Base-by-base conservation (phyloP, 1,140 invertebrate species). In the Ceratosolen fusciceps region DNA sequence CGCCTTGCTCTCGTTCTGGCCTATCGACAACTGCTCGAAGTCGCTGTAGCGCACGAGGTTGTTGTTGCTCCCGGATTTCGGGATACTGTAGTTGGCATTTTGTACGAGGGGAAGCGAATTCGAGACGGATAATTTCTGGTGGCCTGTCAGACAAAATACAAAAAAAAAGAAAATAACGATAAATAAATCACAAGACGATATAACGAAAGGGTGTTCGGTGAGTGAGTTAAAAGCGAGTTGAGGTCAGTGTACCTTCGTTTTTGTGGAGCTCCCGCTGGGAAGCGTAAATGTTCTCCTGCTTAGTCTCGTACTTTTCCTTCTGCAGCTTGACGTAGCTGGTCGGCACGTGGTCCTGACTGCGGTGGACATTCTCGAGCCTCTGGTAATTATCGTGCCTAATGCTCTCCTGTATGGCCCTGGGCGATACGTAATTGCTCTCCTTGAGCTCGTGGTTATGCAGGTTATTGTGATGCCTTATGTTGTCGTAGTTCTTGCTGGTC, bases 241-340 rank as follows among this genome's bases (percentile, higher is more conserved):
- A n/a, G n/a, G n/a, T n/a, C n/a, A 86, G 76, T 14, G 83, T 84
- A 9, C 56, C 43, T 1, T 90, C 88, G 56, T 86, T 88, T 43
- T 90, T 89, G 43, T 89, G 87, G 0, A 89, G 56, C 14, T 90
- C 88, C 16, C 87, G 74, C 21, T 88, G 88, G 0, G 88, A 86
- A 0, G 86, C 85, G 65, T 89, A 90, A 19, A 89, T 24, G 26
- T 81, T 87, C 9, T 90, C 89, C 24, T 89, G 88, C n/a, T 89
- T 90, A 0, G 80, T 86, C 72, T 90, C 89, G 54, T 89, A 90
- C 24, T 87, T 89, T 65, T 90, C 89, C 29, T 89, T 90, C 62
- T 90, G 88, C 14, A 89, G 77, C 9, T 89, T 90, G 0, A 89
- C 89, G 47, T 87, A 89, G 79, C 84, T 90, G 1, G 85, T 82